A percentile compares a stretch with the other conserved stretches of the same genome.
Evolutionary conservation across 2,113 vertebrate genomes (phyloP).

Genomic region (Xiphophorus hellerii): DNA sequence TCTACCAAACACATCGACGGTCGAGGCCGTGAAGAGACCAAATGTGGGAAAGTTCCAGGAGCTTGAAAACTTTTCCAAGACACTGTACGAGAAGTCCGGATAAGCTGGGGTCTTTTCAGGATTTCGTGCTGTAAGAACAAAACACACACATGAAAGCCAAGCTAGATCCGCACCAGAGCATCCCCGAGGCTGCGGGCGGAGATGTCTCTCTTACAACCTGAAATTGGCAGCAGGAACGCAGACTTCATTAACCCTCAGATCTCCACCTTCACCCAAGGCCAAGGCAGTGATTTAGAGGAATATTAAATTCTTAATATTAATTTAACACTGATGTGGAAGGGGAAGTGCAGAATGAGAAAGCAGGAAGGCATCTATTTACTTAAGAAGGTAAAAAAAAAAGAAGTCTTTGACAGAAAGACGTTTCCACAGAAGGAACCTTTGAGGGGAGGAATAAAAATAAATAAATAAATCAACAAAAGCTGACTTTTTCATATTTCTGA

Average conservation of each 20-base stretch:
- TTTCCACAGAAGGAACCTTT: neutral
- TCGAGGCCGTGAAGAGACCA: neutral
- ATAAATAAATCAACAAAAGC: neutral
- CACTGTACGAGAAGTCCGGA: neutral
- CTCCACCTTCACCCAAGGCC: constrained; percentile 10
- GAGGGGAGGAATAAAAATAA: too few species aligned
- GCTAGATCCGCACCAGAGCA: neutral
- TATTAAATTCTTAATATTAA: constrained; percentile 18
- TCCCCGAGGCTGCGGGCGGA: neutral
- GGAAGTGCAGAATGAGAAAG: neutral
- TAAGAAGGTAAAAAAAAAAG: neutral
- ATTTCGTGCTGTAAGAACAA: neutral
- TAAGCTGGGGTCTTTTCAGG: neutral
- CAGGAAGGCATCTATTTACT: neutral
- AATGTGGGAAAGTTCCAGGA: neutral
- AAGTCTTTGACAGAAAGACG: too few species aligned
- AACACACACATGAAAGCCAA: neutral
- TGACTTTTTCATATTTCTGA: neutral
- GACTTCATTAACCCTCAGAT: constrained; percentile 16
- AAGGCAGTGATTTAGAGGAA: constrained; percentile 13
- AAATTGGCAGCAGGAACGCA: constrained; percentile 2
- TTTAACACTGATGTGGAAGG: constrained; percentile 2
- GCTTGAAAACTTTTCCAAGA: neutral
- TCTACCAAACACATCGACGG: neutral
- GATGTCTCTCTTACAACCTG: neutral